These are phyloP conservation scores for Bombus pyrosoma DNA, from an alignment of 1,140 invertebrate species.

Conservation along the genomic window DNA sequence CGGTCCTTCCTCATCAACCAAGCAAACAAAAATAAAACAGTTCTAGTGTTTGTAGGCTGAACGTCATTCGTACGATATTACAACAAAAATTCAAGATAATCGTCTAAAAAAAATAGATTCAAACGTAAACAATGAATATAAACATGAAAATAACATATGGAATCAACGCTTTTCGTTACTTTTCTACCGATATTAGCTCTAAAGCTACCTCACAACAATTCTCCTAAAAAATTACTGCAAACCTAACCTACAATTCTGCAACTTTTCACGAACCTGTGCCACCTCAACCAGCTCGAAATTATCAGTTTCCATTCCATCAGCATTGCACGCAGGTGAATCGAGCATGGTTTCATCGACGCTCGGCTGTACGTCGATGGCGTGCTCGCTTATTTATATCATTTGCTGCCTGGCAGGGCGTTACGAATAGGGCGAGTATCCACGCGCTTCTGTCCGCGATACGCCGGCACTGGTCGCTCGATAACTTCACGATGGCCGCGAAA, in stretches of 20 bases:
- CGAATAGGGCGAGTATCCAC: conserved; percentile 59
- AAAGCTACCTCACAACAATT: neutral
- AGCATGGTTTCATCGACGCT: neutral
- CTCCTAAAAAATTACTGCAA: neutral
- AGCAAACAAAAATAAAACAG: too few relatives aligned
- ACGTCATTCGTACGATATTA: too few relatives aligned
- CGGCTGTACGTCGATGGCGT: conserved; percentile 3
- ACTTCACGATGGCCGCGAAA: conserved; percentile 76
- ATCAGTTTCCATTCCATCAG: conserved; percentile 1
- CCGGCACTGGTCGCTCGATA: conserved; percentile 70
- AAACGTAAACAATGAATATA: too few relatives aligned
- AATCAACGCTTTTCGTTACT: too few relatives aligned
- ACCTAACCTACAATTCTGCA: neutral
- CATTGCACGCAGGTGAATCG: conserved; percentile 16
- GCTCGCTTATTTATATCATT: conserved; percentile 73
- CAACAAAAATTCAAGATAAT: too few relatives aligned
- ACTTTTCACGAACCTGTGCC: neutral
- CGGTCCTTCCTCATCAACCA: too few relatives aligned
- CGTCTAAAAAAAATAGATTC: too few relatives aligned
- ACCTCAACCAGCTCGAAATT: neutral
- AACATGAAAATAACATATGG: too few relatives aligned
- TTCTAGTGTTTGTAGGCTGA: too few relatives aligned
- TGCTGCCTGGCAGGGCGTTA: conserved; percentile 71
- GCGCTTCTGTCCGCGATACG: conserved; percentile 45
- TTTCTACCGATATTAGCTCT: neutral